phyloP scores from a whole-genome alignment of 2,888 invertebrate species.

The Fissipunctia ypsillon region DNA sequence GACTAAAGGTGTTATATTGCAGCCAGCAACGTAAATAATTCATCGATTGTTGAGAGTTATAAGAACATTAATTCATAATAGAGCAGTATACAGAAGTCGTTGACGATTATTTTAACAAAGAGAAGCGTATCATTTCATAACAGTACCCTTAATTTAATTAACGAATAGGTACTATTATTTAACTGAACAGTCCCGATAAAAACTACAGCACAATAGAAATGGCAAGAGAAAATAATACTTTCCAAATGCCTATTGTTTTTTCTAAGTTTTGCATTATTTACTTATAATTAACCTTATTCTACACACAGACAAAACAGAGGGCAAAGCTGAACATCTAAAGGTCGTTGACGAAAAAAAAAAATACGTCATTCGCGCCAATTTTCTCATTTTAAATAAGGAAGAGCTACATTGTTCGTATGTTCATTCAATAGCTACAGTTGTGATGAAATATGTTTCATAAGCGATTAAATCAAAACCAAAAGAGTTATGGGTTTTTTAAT shows the following conservation, averaged over 20 bases:
- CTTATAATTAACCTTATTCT: slow-evolving; percentile 64
- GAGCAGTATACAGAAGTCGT: neutral
- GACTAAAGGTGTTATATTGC: neutral
- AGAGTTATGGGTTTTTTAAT: neutral
- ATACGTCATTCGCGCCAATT: neutral
- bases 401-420: slow-evolving; percentile 23
- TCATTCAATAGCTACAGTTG: neutral
- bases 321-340: slow-evolving; percentile 63
- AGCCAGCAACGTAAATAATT: neutral
- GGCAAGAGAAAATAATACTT: slow-evolving; percentile 10
- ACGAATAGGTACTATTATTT: neutral
- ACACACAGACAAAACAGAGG: slow-evolving; percentile 58
- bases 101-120: slow-evolving; percentile 13
- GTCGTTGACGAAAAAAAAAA: neutral
- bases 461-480: neutral
- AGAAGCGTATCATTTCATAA: slow-evolving; percentile 5
- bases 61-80: neutral
- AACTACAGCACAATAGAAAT: slow-evolving; percentile 1
- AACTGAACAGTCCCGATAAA: neutral
- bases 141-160: slow-evolving; percentile 14
- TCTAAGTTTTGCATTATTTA: slow-evolving; percentile 36
- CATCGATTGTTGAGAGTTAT: neutral
- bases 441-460: neutral
- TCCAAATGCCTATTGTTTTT: slow-evolving; percentile 34
- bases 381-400: slow-evolving; percentile 19